Conservation (phyloP, 2,888 invertebrate species). For the Noctua janthe region DNA sequence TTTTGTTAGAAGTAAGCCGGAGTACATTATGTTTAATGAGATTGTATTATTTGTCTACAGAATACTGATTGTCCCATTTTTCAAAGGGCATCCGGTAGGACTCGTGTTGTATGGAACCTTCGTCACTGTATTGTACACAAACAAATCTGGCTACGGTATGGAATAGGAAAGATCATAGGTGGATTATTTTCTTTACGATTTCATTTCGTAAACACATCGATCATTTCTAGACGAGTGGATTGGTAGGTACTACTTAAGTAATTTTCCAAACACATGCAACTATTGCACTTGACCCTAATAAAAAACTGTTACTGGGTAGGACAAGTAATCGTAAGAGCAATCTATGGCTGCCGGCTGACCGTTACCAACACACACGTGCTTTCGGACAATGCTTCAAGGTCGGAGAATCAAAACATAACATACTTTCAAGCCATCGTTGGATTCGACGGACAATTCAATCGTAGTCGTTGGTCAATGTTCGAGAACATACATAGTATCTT, state of each 20-base stretch:
- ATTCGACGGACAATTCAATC: conserved; percentile 62
- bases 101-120: too few relatives aligned
- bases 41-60: too few relatives aligned
- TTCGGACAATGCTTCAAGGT: conserved; percentile 69
- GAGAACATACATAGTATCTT: conserved; percentile 56
- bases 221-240: neutral
- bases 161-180: neutral
- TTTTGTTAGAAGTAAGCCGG: too few relatives aligned
- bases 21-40: too few relatives aligned
- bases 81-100: too few relatives aligned
- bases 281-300: conserved; percentile 59
- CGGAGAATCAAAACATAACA: conserved; percentile 73
- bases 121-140: too few relatives aligned
- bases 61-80: too few relatives aligned
- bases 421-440: conserved; percentile 75
- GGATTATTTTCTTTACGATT: neutral
- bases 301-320: conserved; percentile 17
- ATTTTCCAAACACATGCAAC: conserved; percentile 39
- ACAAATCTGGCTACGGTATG: neutral
- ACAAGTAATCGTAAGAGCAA: conserved; percentile 31
- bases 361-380: conserved; percentile 50
- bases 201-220: neutral
- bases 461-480: conserved; percentile 74
- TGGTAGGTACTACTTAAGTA: neutral
- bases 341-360: conserved; percentile 3